Percentiles rank a stretch among this genome's conserved stretches.
Conservation (phyloP, 35 echinoderm and acorn worm species). For the Ophiothrix spiculata region DNA sequence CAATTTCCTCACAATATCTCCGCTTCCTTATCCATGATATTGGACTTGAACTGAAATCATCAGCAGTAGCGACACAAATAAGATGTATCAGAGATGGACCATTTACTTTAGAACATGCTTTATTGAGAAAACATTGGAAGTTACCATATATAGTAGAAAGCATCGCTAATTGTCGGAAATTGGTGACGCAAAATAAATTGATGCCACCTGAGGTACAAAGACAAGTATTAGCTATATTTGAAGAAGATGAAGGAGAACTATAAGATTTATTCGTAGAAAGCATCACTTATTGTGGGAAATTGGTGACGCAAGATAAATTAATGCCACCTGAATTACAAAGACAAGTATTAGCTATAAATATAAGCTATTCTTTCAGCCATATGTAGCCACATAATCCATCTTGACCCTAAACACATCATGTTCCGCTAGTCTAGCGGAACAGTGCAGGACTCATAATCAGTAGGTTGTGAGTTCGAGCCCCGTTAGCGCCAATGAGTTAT, state of each 20-base stretch:
- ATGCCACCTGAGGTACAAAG: not conserved
- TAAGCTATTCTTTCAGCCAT: too few species aligned
- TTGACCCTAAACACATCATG: too few species aligned
- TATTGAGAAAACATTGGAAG: conserved; percentile 82
- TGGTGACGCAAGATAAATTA: conserved; percentile 14
- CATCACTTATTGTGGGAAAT: not conserved
- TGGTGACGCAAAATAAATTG: conserved; percentile 15
- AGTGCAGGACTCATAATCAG: too few species aligned
- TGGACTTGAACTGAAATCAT: conserved; percentile 65
- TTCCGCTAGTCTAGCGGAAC: too few species aligned
- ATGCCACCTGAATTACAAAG: not conserved
- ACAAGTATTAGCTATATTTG: not conserved
- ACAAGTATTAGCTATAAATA: not conserved
- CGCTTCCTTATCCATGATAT: conserved; percentile 67
- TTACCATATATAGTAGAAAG: conserved; percentile 26
- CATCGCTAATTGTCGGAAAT: conserved; percentile 3
- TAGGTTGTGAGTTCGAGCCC: too few species aligned
- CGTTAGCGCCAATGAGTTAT: too few species aligned
- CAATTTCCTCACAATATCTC: conserved; percentile 67
- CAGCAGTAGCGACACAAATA: conserved; percentile 65
- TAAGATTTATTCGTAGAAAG: conserved; percentile 21
- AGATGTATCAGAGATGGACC: conserved; percentile 72
- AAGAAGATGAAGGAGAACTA: not conserved
- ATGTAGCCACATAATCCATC: too few species aligned
- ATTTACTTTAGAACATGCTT: conserved; percentile 58